phyloP scores from a whole-genome alignment of 2,888 invertebrate species.

The Orchesella flavescens region DNA sequence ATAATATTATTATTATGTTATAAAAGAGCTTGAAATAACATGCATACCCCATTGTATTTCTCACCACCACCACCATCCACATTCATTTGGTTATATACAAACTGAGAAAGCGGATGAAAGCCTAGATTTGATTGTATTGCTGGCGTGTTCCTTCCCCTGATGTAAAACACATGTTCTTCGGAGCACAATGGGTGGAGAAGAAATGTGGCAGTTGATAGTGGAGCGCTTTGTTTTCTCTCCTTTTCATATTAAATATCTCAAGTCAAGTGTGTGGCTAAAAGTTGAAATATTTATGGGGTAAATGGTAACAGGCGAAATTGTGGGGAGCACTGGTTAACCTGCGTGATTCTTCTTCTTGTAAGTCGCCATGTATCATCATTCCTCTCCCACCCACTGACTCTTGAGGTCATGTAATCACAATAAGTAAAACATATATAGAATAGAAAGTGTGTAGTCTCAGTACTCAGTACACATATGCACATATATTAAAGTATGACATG shows the following conservation, averaged over 20 bases:
- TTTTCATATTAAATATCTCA: slow-evolving; percentile 48
- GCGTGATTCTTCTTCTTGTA: slow-evolving; percentile 49
- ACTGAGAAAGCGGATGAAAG: background rate
- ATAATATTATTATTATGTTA: slow-evolving; percentile 14
- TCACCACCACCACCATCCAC: background rate
- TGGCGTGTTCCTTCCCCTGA: slow-evolving; percentile 12
- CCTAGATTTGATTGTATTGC: slow-evolving; percentile 9
- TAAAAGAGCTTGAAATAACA: slow-evolving; percentile 13
- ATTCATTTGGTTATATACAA: background rate
- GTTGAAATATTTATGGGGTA: slow-evolving; percentile 55
- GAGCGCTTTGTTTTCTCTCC: slow-evolving; percentile 40
- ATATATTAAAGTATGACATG: slow-evolving; percentile 7
- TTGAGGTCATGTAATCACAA: slow-evolving; percentile 55
- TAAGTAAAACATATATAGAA: slow-evolving; percentile 34
- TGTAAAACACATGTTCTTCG: slow-evolving; percentile 46
- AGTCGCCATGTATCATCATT: slow-evolving; percentile 53
- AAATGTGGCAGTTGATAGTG: slow-evolving; percentile 48
- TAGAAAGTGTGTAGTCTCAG: background rate
- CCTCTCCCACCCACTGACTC: slow-evolving; percentile 47
- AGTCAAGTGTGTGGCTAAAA: slow-evolving; percentile 33
- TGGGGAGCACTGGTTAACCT: slow-evolving; percentile 47
- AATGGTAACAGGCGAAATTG: slow-evolving; percentile 45
- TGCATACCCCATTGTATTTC: slow-evolving; percentile 31
- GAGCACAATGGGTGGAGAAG: slow-evolving; percentile 48
- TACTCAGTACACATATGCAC: slow-evolving; percentile 2